Evolutionary conservation across 2,888 invertebrate species (phyloP).

Genomic region (Dichetophora obliterata): DNA sequence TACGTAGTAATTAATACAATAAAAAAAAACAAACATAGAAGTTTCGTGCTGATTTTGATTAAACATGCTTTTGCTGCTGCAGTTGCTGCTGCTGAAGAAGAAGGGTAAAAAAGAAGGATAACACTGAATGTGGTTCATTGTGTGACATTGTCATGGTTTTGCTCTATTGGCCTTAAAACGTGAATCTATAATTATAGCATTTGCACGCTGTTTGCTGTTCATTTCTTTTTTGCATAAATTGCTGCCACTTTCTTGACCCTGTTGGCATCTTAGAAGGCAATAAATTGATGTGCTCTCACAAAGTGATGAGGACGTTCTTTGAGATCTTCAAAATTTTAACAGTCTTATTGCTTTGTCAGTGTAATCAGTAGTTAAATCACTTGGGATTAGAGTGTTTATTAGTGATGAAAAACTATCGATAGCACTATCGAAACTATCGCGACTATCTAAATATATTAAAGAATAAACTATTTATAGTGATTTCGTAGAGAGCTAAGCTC

Average conservation of each 20-base stretch:
- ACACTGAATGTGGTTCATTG: background rate
- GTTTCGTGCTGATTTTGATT: conserved; percentile 10
- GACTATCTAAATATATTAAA: too few relatives aligned
- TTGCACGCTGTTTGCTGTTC: background rate
- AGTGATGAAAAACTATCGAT: too few relatives aligned
- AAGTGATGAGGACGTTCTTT: too few relatives aligned
- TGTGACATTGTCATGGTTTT: conserved; percentile 10
- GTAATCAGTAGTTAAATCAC: too few relatives aligned
- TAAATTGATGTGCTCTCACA: too few relatives aligned
- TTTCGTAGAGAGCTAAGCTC: too few relatives aligned
- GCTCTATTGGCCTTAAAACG: conserved; percentile 8
- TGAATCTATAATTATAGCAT: background rate
- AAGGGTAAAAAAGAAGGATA: background rate
- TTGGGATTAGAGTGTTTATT: too few relatives aligned
- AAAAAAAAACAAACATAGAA: background rate
- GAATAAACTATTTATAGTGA: too few relatives aligned
- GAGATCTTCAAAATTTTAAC: too few relatives aligned
- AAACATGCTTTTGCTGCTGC: background rate
- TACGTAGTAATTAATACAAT: background rate
- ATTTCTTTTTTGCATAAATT: background rate
- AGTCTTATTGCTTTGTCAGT: too few relatives aligned
- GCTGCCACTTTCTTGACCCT: background rate
- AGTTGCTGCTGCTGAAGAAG: background rate
- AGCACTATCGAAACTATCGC: too few relatives aligned
- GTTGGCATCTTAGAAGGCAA: too few relatives aligned